phyloP scores from a whole-genome alignment of 2,113 vertebrate species.

The Phalacrocorax carbo region DNA sequence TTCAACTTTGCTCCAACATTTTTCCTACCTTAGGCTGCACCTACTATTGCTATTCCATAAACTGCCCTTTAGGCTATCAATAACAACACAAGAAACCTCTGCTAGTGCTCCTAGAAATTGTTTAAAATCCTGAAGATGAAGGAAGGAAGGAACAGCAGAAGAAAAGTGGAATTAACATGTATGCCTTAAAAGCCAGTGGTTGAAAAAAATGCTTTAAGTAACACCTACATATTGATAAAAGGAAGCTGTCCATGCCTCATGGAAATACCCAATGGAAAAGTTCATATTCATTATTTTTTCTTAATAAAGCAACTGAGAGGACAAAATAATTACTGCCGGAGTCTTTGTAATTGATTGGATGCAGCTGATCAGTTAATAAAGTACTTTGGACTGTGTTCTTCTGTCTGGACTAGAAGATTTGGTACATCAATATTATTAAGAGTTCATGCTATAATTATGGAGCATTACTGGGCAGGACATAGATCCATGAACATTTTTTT shows the following conservation, averaged over 20 bases:
- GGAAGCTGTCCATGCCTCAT: not conserved
- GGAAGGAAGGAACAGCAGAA: not conserved
- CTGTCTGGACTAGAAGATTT: not conserved
- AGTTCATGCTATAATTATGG: not conserved
- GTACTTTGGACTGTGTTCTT: slow-evolving; percentile 11
- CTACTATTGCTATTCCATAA: not conserved
- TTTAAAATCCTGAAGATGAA: slow-evolving; percentile 24
- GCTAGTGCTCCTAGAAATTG: not conserved
- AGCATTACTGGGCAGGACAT: not conserved
- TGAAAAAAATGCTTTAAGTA: slow-evolving; percentile 37
- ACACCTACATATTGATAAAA: slow-evolving; percentile 39
- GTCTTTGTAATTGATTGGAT: slow-evolving; percentile 44
- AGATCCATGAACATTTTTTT: not conserved
- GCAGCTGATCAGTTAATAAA: slow-evolving; percentile 42
- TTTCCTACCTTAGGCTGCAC: not conserved
- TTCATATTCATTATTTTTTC: not conserved
- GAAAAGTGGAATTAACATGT: not conserved
- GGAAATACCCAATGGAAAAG: not conserved
- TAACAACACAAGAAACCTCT: not conserved
- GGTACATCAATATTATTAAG: not conserved
- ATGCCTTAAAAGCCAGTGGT: not conserved
- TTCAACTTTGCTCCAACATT: not conserved
- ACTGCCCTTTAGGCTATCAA: not conserved
- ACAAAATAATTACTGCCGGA: slow-evolving; percentile 52
- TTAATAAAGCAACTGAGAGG: not conserved